A percentile compares a stretch with the other conserved stretches of the same genome.
Conservation (phyloP, 1,140 invertebrate genomes). For the Zaprionus tsacasi region DNA sequence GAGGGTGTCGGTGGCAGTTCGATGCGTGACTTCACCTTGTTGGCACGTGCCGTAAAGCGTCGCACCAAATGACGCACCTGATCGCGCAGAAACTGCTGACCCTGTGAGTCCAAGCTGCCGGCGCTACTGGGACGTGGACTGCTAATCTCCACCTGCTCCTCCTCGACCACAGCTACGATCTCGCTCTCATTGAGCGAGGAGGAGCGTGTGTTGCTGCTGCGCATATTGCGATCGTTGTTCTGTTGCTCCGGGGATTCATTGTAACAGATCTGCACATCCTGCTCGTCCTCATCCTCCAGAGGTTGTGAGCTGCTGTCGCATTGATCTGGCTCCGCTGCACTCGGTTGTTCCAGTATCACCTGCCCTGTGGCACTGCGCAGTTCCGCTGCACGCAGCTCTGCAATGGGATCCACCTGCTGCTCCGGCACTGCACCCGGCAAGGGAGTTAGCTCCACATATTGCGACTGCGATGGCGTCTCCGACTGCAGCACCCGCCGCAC, state of each 20-base stretch:
- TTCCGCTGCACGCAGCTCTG: constrained; percentile 48
- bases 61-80: constrained; percentile 86
- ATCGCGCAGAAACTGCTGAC: constrained; percentile 79
- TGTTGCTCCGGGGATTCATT: constrained; percentile 76
- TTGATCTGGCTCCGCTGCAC: constrained; percentile 26
- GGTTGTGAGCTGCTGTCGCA: constrained; percentile 46
- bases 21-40: constrained; percentile 85
- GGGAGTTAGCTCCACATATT: constrained; percentile 49
- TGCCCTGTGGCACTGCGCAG: constrained; percentile 59
- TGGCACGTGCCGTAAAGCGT: constrained; percentile 86
- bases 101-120: constrained; percentile 72
- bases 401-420: constrained; percentile 49
- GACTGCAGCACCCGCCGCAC: constrained; percentile 66
- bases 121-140: constrained; percentile 57
- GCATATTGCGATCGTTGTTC: constrained; percentile 74
- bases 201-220: constrained; percentile 41
- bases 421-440: constrained; percentile 63
- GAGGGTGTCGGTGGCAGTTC: constrained; percentile 88
- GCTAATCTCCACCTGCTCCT: constrained; percentile 3
- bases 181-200: constrained; percentile 74
- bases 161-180: constrained; percentile 60
- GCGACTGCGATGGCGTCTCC: constrained; percentile 32
- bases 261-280: constrained; percentile 82
- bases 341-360: constrained; percentile 38
- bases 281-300: constrained; percentile 71